Conservation (phyloP, 2,888 invertebrate genomes). For the Drosophila monieri region DNA sequence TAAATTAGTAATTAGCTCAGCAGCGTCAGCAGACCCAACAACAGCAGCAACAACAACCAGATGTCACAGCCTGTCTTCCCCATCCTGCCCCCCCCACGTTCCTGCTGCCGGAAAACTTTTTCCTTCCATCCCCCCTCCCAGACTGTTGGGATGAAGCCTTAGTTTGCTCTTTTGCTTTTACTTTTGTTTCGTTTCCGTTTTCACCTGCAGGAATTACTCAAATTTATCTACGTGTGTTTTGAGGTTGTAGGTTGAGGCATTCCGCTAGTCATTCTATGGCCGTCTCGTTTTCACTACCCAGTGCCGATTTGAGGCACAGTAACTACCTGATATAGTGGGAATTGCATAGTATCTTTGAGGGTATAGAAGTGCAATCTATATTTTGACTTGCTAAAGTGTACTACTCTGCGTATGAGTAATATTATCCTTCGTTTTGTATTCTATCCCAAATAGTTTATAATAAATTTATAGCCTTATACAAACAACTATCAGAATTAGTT, state of each 20-base stretch:
- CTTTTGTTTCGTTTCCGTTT: slow-evolving; percentile 46
- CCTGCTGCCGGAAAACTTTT: slow-evolving; percentile 24
- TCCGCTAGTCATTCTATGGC: slow-evolving; percentile 52
- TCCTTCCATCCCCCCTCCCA: not conserved
- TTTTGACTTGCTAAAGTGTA: not conserved
- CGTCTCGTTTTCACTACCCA: slow-evolving; percentile 8
- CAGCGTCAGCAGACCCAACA: slow-evolving; percentile 18
- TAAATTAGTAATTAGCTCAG: slow-evolving; percentile 46
- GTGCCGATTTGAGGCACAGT: slow-evolving; percentile 1
- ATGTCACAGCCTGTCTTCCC: slow-evolving; percentile 30
- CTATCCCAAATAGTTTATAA: not conserved
- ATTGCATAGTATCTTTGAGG: no score
- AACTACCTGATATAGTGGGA: not conserved
- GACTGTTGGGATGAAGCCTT: slow-evolving; percentile 26
- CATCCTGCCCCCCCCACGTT: not conserved
- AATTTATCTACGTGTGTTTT: slow-evolving; percentile 48
- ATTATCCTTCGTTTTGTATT: not conserved
- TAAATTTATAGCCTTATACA: not conserved
- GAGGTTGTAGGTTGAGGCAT: slow-evolving; percentile 46
- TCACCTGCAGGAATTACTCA: slow-evolving; percentile 50
- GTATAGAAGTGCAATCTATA: not conserved
- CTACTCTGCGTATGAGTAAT: not conserved
- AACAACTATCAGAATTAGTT: not conserved
- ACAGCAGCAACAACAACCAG: slow-evolving; percentile 20
- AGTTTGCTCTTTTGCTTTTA: slow-evolving; percentile 49